A percentile compares a stretch with the other conserved stretches of the same genome.
phyloP scores from a whole-genome alignment of 2,888 invertebrate species.

The Strigamia crassipes region DNA sequence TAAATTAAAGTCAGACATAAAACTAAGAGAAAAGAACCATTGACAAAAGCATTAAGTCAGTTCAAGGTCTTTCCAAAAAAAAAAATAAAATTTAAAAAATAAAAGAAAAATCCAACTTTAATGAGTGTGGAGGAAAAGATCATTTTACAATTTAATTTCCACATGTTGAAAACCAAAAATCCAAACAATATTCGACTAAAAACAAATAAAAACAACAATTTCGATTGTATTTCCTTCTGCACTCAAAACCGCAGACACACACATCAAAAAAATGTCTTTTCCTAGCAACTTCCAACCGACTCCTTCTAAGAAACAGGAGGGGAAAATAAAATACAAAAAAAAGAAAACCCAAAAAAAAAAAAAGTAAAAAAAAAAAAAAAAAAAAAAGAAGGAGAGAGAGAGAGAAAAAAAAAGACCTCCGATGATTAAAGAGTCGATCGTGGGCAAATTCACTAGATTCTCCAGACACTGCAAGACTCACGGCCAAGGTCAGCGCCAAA shows the following conservation, averaged over 20 bases:
- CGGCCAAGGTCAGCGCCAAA: neutral
- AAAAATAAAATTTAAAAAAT: too few species aligned
- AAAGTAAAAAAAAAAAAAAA: neutral
- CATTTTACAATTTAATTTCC: neutral
- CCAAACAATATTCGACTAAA: too few species aligned
- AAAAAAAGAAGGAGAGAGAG: neutral
- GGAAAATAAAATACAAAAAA: neutral
- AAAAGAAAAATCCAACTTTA: conserved; percentile 17
- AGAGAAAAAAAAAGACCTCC: neutral
- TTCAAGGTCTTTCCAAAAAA: conserved; percentile 29
- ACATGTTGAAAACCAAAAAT: too few species aligned
- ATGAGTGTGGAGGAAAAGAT: neutral
- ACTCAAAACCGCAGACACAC: too few species aligned
- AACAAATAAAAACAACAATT: neutral
- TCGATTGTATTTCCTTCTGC: too few species aligned
- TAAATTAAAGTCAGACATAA: neutral
- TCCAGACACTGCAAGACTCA: neutral
- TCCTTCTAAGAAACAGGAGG: conserved; percentile 6
- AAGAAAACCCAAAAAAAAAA: neutral
- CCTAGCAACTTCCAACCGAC: neutral
- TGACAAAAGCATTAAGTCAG: conserved; percentile 1
- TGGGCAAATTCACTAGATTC: neutral
- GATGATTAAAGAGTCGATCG: neutral
- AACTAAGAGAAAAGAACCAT: neutral
- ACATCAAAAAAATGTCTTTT: neutral